These are phyloP conservation scores for Turdus rufiventris DNA, from an alignment of 2,113 vertebrate species.

Conservation along the genomic window DNA sequence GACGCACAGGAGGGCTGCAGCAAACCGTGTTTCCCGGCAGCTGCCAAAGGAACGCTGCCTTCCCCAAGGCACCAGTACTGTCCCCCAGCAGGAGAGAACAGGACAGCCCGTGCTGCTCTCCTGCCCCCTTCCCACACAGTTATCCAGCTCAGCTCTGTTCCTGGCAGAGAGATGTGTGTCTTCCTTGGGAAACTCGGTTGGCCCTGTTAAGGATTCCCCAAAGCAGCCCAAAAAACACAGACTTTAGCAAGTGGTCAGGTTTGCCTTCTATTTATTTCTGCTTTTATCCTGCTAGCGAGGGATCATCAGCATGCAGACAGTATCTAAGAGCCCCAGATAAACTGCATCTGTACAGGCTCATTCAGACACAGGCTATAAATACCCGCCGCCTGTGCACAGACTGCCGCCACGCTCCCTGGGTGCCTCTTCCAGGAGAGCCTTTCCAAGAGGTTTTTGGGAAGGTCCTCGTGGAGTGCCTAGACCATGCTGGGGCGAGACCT, in stretches of 20 bases:
- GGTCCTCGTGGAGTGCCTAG: background rate
- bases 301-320: slow-evolving; percentile 1
- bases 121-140: background rate
- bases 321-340: slow-evolving; percentile 27
- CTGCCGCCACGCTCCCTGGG: background rate
- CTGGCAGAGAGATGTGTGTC: background rate
- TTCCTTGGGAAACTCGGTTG: background rate
- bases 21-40: background rate
- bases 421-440: background rate
- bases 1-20: background rate
- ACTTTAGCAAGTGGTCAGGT: background rate
- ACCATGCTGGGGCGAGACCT: accelerated
- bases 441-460: background rate
- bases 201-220: background rate
- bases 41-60: background rate
- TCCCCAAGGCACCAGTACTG: accelerated
- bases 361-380: slow-evolving; percentile 46
- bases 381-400: background rate
- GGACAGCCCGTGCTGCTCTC: background rate
- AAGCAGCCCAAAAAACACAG: background rate
- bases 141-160: background rate
- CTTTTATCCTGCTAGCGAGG: slow-evolving; percentile 1
- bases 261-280: slow-evolving; percentile 10
- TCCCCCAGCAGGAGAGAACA: background rate
- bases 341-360: slow-evolving; percentile 39